These are phyloP conservation scores for Pipistrellus kuhlii DNA, from an alignment of 2,797 vertebrate genomes.

Conservation along the genomic window DNA sequence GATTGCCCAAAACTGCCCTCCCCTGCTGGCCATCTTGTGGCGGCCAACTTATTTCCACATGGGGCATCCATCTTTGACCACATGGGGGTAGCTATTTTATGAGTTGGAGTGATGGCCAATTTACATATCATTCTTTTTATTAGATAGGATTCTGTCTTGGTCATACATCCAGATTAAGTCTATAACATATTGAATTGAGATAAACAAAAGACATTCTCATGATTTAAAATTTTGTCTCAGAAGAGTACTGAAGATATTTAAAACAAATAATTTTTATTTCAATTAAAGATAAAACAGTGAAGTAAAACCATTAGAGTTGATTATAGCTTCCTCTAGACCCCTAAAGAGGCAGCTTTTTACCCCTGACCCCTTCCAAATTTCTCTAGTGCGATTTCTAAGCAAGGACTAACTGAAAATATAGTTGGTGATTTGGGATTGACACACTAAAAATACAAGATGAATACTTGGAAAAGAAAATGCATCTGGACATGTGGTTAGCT, in stretches of 20 bases:
- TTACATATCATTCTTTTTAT: too few species aligned
- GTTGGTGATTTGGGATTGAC: background rate
- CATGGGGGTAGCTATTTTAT: too few species aligned
- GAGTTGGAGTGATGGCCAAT: too few species aligned
- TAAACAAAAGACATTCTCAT: background rate
- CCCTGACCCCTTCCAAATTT: background rate
- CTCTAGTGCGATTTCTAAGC: background rate
- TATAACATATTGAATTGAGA: background rate
- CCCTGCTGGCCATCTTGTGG: too few species aligned
- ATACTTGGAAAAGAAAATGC: background rate
- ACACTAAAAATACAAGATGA: background rate
- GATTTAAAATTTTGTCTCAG: background rate
- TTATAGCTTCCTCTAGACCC: conserved; percentile 5
- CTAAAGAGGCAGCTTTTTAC: background rate
- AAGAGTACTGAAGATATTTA: background rate
- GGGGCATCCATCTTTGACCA: too few species aligned
- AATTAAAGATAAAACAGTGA: conserved; percentile 4
- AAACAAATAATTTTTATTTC: conserved; percentile 14
- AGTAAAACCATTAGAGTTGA: conserved; percentile 11
- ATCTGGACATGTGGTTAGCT: background rate
- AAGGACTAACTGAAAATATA: background rate
- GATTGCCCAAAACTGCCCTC: too few species aligned
- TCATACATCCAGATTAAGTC: background rate
- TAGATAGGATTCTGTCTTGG: background rate
- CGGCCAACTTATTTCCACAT: too few species aligned